Evolutionary conservation across 2,888 invertebrate species (phyloP), one percentile per base, ranked within the genome.

Genomic region (Sepioteuthis lessoniana): DNA sequence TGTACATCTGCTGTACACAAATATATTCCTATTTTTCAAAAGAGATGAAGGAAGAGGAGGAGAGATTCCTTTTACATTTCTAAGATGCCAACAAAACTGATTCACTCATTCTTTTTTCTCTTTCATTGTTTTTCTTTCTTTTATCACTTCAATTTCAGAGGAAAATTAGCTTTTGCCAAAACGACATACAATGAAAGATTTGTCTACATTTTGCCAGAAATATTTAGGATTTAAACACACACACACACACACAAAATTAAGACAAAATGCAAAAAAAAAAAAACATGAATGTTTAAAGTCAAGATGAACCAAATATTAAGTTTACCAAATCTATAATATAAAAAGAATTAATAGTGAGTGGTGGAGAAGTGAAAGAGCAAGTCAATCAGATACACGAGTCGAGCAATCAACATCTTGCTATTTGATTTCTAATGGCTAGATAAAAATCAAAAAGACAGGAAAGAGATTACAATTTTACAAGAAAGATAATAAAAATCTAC

Each of bases 191-290:
- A 35, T 2, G 35, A 35, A 16, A 55, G 0, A 21, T 25, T 21
- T 55, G 55, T 55, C 55, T 55, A 55, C 55, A 55, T 55, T 25
- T 55, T 25, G 76, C n/a, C n/a, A 76, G n/a, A 25, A 91, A 31
- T 42, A 46, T 31, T 91, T 91, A n/a, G 42, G 42, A 7, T 91
- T 46, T 31, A 91, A 28, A 42, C 31, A 28, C 31, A 91, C 38
- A 90, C 90, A 35, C 90, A 90, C 90, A 90, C 90, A 38, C 90
- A 91, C 91, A 91, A 13, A 28, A 42, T n/a, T n/a, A 42, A 92
- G 31, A 47, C 31, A 90, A 90, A 16, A 90, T 90, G 90, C n/a
- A n/a, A 31, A 25, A 37, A 91, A 31, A 46, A 10, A 92, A 92
- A 7, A 46, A 38, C 19, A 2, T 10, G 28, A 42, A 35, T 19